These are phyloP conservation scores for Parelbella ahira DNA, from an alignment of 2,888 invertebrate species.

Conservation along the genomic window DNA sequence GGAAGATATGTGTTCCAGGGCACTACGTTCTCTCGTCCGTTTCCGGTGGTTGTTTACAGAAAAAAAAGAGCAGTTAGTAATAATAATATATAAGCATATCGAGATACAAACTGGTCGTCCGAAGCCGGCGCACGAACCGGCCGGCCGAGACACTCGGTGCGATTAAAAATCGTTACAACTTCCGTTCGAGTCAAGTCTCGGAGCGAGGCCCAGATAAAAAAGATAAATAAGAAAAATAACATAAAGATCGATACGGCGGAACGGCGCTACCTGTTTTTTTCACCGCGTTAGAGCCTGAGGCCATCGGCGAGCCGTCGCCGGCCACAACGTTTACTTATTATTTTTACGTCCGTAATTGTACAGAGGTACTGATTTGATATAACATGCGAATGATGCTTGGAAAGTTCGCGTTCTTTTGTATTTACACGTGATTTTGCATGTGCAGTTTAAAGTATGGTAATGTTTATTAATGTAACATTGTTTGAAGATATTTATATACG, in stretches of 20 bases:
- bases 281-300: constrained; percentile 54
- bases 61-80: too few relatives aligned
- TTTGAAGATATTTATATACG: too few relatives aligned
- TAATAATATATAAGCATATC: constrained; percentile 38
- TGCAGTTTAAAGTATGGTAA: too few relatives aligned
- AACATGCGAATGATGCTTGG: too few relatives aligned
- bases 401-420: neutral
- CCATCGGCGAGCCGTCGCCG: constrained; percentile 43
- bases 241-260: constrained; percentile 75
- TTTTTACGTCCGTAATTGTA: constrained; percentile 25
- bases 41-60: constrained; percentile 78
- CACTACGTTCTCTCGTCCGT: constrained; percentile 62
- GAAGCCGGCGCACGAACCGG: constrained; percentile 59
- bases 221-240: constrained; percentile 76
- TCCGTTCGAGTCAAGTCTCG: constrained; percentile 71
- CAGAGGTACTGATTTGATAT: neutral
- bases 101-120: constrained; percentile 62
- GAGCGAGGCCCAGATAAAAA: constrained; percentile 72
- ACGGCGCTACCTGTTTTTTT: constrained; percentile 77
- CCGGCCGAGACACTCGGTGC: constrained; percentile 71
- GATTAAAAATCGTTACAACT: constrained; percentile 80
- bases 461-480: too few relatives aligned
- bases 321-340: constrained; percentile 35
- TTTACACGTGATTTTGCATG: too few relatives aligned
- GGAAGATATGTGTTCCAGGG: constrained; percentile 75